Conservation (phyloP, 2,113 vertebrate genomes). For the Seriola quinqueradiata region DNA sequence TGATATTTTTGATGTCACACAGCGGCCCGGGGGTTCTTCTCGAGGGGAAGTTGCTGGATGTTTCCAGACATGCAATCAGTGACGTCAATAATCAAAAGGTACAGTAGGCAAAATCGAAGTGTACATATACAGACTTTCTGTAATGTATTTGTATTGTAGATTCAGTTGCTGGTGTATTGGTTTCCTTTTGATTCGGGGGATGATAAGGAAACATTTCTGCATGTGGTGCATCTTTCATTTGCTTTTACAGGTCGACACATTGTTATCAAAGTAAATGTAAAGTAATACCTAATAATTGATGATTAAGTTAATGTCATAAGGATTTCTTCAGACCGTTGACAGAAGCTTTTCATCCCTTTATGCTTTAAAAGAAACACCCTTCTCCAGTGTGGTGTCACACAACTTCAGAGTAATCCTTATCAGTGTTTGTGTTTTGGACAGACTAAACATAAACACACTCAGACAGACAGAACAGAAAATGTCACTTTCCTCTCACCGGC, state of each 20-base stretch:
- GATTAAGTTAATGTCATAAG: background rate
- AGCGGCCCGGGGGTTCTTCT: constrained; percentile 87
- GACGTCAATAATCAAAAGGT: constrained; percentile 87
- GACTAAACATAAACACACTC: background rate
- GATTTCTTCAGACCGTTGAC: background rate
- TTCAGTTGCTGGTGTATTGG: too few species aligned
- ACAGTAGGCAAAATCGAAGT: background rate
- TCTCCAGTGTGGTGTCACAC: background rate
- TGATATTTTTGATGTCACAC: background rate
- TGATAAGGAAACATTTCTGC: too few species aligned
- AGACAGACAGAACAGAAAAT: background rate
- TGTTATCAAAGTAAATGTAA: background rate
- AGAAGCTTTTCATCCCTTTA: background rate
- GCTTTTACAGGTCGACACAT: background rate
- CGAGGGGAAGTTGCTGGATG: constrained; percentile 87
- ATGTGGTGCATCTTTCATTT: background rate
- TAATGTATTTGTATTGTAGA: too few species aligned
- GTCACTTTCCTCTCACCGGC: background rate
- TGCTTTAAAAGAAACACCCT: background rate
- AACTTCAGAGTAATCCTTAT: background rate
- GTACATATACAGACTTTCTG: too few species aligned
- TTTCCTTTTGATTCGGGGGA: too few species aligned
- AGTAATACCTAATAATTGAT: too few species aligned
- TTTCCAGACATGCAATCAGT: constrained; percentile 87
- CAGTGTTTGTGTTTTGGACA: background rate